phyloP scores from a whole-genome alignment of 2,797 vertebrate species.

The Onychomys leucogaster region DNA sequence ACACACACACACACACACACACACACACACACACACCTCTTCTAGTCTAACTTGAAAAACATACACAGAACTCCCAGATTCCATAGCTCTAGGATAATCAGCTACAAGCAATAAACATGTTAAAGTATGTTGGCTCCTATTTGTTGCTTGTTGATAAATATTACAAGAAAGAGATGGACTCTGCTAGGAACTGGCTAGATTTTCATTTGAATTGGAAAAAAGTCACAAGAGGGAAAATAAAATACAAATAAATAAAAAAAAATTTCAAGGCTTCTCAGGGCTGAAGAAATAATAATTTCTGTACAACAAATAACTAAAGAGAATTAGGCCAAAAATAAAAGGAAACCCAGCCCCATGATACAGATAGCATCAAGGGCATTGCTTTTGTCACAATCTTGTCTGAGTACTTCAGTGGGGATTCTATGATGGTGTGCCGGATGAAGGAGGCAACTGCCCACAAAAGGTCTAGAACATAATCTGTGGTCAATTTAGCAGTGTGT shows the following conservation, averaged over 20 bases:
- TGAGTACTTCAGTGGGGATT: background rate
- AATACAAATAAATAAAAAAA: background rate
- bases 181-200: background rate
- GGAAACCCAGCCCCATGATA: background rate
- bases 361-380: background rate
- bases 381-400: background rate
- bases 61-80: background rate
- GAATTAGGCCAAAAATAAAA: background rate
- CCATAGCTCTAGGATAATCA: background rate
- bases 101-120: background rate
- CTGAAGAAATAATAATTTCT: background rate
- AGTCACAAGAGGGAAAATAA: background rate
- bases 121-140: background rate
- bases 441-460: background rate
- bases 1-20: background rate
- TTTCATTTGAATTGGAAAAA: background rate
- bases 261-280: background rate
- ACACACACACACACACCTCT: background rate
- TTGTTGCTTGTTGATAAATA: background rate
- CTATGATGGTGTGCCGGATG: background rate
- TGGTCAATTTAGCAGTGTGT: background rate
- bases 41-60: background rate
- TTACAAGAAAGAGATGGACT: constrained; percentile 22
- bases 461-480: background rate
- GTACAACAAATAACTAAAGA: background rate